A percentile compares a stretch with the other conserved stretches of the same genome.
phyloP scores from a whole-genome alignment of 2,888 invertebrate species.

The Lasioglossum figueresi region DNA sequence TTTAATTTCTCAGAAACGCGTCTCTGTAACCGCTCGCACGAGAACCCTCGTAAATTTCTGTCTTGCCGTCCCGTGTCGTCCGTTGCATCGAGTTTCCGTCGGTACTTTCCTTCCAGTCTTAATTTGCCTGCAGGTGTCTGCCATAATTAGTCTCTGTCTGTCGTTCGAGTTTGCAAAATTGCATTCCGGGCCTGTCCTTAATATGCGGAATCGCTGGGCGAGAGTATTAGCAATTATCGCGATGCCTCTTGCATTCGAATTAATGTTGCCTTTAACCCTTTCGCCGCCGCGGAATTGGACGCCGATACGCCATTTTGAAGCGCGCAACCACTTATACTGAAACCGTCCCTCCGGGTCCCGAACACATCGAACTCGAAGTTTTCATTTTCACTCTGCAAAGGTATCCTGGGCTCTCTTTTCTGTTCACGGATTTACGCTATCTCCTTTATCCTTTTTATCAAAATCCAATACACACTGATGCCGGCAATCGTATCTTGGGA shows the following conservation, averaged over 20 bases:
- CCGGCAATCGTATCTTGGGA: too few species aligned
- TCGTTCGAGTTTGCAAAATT: slow-evolving; percentile 24
- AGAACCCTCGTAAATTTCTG: slow-evolving; percentile 14
- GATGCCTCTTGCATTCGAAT: neutral
- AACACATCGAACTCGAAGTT: neutral
- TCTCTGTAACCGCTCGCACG: slow-evolving; percentile 13
- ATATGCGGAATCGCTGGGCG: neutral
- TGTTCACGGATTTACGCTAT: too few species aligned
- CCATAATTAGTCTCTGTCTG: slow-evolving; percentile 32
- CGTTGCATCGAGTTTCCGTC: slow-evolving; percentile 12
- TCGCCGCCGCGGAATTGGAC: neutral
- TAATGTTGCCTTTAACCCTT: neutral
- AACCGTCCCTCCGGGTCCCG: neutral
- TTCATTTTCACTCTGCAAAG: neutral
- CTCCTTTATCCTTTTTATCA: too few species aligned
- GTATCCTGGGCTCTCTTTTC: neutral
- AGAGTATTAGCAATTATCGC: slow-evolving; percentile 1
- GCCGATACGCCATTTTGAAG: neutral
- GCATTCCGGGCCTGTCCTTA: neutral
- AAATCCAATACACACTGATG: too few species aligned
- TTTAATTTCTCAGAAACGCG: slow-evolving; percentile 1
- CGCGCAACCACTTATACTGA: neutral
- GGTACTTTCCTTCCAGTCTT: slow-evolving; percentile 46
- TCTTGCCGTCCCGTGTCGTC: neutral
- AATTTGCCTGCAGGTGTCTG: slow-evolving; percentile 39